Percentiles rank a stretch among this genome's conserved stretches.
Evolutionary conservation across 2,797 vertebrate species (phyloP).

Genomic region (Lateolabrax maculatus): DNA sequence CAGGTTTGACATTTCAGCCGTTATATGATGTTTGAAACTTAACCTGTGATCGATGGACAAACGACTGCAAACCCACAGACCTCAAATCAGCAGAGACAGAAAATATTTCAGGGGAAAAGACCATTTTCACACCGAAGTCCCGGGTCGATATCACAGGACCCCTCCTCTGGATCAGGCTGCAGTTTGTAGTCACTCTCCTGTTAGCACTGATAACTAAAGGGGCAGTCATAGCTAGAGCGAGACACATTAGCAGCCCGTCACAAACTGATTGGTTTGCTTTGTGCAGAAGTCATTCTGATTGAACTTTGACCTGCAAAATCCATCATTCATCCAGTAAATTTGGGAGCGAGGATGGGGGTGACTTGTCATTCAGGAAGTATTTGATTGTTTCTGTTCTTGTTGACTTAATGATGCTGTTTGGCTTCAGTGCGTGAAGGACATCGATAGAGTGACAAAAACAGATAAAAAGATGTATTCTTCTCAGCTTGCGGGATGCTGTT

Average conservation of each 20-base stretch:
- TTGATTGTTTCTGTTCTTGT: not conserved
- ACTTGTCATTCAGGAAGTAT: not conserved
- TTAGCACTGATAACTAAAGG: not conserved
- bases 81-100: not conserved
- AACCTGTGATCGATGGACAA: not conserved
- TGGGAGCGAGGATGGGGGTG: not conserved
- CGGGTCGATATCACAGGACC: conserved; percentile 11
- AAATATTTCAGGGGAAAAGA: not conserved
- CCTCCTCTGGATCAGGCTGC: not conserved
- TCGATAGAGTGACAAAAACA: too few relatives aligned
- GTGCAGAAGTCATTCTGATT: not conserved
- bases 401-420: not conserved
- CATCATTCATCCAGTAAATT: not conserved
- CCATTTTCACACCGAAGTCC: conserved; percentile 11
- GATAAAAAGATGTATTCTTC: not conserved
- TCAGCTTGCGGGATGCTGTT: not conserved
- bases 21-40: not conserved
- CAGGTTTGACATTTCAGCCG: conserved; percentile 23
- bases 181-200: not conserved
- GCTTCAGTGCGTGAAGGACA: not conserved
- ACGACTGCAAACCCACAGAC: too few relatives aligned
- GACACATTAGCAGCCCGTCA: not conserved
- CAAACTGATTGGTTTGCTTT: not conserved
- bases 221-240: not conserved
- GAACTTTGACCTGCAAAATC: not conserved